Conservation (phyloP, 2,113 vertebrate genomes). For the Microtus pennsylvanicus region DNA sequence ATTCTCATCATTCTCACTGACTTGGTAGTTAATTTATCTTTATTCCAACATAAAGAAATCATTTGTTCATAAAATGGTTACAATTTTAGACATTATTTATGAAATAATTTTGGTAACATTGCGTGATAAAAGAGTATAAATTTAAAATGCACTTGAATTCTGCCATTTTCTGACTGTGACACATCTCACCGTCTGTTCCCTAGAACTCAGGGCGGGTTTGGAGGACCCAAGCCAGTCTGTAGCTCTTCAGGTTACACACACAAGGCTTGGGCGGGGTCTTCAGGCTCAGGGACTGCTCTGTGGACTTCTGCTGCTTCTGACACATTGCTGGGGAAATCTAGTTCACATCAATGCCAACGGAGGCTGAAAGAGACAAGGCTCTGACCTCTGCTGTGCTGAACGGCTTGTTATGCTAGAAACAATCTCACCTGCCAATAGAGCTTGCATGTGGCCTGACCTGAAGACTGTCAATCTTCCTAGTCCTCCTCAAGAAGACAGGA, state of each 20-base stretch:
- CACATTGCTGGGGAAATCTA: background rate
- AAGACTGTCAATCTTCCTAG: slow-evolving; percentile 21
- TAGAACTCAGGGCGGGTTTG: slow-evolving; percentile 12
- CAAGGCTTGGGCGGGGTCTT: background rate
- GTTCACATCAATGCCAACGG: background rate
- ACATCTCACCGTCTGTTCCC: background rate
- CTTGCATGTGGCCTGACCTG: background rate
- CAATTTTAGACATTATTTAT: slow-evolving; percentile 17
- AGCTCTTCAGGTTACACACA: background rate
- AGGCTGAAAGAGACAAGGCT: slow-evolving; percentile 4
- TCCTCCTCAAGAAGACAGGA: slow-evolving; percentile 9
- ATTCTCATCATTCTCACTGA: background rate
- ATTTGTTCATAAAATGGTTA: slow-evolving; percentile 40
- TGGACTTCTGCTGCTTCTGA: background rate
- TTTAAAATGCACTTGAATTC: slow-evolving; percentile 5
- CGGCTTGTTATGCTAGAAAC: background rate
- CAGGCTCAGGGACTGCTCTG: background rate
- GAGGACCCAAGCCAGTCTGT: background rate
- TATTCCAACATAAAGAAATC: slow-evolving; percentile 41
- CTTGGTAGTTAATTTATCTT: slow-evolving; percentile 33
- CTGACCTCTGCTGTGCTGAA: background rate
- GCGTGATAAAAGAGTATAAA: slow-evolving; percentile 29
- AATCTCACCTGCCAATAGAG: background rate
- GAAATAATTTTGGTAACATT: slow-evolving; percentile 26
- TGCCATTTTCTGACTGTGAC: background rate